Evolutionary conservation across 2,113 vertebrate species (phyloP).

Genomic region (Myocastor coypus): DNA sequence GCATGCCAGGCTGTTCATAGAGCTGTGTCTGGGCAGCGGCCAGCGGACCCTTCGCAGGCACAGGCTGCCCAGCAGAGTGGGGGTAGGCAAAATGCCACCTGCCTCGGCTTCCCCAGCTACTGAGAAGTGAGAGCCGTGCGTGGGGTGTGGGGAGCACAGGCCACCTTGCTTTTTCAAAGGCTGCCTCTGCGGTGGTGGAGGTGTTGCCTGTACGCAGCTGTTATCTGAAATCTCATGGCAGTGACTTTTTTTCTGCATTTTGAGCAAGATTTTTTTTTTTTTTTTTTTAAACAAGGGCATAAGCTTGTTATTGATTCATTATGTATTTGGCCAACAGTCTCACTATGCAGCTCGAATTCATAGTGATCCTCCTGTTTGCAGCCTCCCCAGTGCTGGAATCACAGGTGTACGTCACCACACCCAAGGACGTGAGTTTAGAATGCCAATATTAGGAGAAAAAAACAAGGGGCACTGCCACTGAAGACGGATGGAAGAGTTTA

Average conservation of each 20-base stretch:
- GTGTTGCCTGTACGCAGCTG: not conserved
- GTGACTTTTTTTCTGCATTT: constrained; percentile 57
- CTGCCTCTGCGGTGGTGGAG: not conserved
- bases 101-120: not conserved
- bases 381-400: too few species aligned
- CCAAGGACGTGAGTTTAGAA: not conserved
- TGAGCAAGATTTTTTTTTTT: constrained; percentile 38
- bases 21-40: not conserved
- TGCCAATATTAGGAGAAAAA: not conserved
- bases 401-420: too few species aligned
- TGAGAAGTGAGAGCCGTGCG: not conserved
- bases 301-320: too few species aligned
- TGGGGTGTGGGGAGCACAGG: not conserved
- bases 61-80: not conserved
- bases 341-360: too few species aligned
- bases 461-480: not conserved
- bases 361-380: too few species aligned
- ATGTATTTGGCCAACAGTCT: too few species aligned
- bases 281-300: constrained; percentile 24
- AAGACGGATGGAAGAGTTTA: not conserved
- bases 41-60: not conserved
- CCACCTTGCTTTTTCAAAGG: not conserved
- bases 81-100: constrained; percentile 37
- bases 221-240: constrained; percentile 63
- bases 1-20: not conserved